Base-by-base conservation (phyloP, 2,888 invertebrate species). In the Latrodectus hesperus region DNA sequence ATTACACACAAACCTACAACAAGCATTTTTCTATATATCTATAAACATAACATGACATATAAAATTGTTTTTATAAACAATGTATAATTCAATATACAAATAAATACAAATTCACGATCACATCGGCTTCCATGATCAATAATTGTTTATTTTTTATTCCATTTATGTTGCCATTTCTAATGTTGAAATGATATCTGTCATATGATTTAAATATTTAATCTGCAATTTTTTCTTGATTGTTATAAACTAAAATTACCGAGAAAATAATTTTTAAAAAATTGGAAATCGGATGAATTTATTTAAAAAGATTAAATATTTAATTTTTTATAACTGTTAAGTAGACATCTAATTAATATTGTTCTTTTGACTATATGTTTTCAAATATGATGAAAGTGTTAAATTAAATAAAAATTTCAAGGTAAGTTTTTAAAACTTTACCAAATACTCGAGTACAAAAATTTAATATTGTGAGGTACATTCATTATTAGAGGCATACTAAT, bases 61-160 rank as follows among this genome's bases (percentile, higher is more conserved):
- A 55, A 9, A 77, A 53, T 72, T 51, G 38, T 14, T 38, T 22
- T 9, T 55, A 52, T 67, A 16, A 60, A 65, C 75, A 71, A 22
- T 76, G 77, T 65, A 64, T 72, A 68, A 72, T 75, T 76, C 26
- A 77, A 71, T 52, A 76, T 71, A 82, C 71, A 86, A 81, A 77
- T 81, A 86, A 77, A 72, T 76, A 70, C 71, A 67, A 81, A 86
- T 80, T 86, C n/a, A 60, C 60, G n/a, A 81, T 81, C 75, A 86
- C 86, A 86, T 86, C 86, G 76, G 86, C 81, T 86, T 86, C 86
- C 86, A 86, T 86, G 86, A 86, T 86, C 86, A 76, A 86, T 86
- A 86, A 70, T 81, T 86, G 86, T 86, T 86, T 86, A 86, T 86
- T 86, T 86, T 86, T 86, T 86, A 75, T 86, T 84, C 51, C 71